Base-by-base conservation (phyloP, 1,140 invertebrate genomes). In the Cherax destructor region DNA sequence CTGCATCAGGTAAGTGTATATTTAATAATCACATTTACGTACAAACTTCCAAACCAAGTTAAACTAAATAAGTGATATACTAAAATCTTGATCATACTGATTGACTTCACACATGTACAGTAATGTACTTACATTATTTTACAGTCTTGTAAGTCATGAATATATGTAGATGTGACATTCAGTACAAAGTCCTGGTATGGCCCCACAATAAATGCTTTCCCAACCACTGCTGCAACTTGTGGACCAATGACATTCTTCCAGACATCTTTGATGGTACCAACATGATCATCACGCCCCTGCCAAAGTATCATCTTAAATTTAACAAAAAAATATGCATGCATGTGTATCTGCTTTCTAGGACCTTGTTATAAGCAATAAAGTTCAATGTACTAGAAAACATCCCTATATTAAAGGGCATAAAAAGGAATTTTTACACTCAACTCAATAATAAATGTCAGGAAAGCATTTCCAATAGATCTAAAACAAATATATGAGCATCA, bases 171-270 rank as follows among this genome's bases (percentile, higher is more conserved):
- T 90, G 92, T 94, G 49, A 96, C 92, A 85, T 95, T 95, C 61
- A 97, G 94, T 24, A 95, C 94, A 93, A 96, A 95, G 10, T 95
- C 94, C 65, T 96, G 95, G 93, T 95, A 93, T 85, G 94, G 94
- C 16, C 93, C 93, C 93, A 91, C 94, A 85, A 95, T 94, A 72
- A 95, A 95, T 80, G 93, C 93, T 85, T 95, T 95, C 1, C 94
- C 94, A 47, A 95, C 94, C 56, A 93, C 86, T 41, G 94, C 83
- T 80, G 95, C 94, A 85, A 96, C 93, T 87, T 94, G 88, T 18
- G 95, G 94, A 81, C 95, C 94, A 93, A 94, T 93, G 81, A 95
- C 94, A 94, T 95, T 95, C 94, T 96, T 97, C 96, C 96, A 97
- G 78, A 95, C 95, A 93, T 97, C 96, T 94, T 97, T 97, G 1